Percentiles rank a stretch among this genome's conserved stretches.
Evolutionary conservation across 2,888 invertebrate genomes (phyloP).

Genomic region (Pandemis heparana): DNA sequence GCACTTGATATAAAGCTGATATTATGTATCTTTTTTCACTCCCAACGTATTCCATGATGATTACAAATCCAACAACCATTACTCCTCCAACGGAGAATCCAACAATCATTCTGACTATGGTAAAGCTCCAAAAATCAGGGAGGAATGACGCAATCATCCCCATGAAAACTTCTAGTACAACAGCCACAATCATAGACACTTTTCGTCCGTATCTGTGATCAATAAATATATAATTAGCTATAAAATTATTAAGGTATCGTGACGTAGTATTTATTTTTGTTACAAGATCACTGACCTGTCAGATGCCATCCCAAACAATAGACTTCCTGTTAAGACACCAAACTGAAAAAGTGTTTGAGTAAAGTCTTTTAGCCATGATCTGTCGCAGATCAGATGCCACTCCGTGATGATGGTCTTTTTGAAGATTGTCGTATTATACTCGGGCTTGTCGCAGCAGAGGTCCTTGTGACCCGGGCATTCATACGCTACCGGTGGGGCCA

Average conservation of each 20-base stretch:
- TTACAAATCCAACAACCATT: conserved; percentile 86
- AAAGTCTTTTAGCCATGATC: conserved; percentile 87
- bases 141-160: conserved; percentile 89
- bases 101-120: conserved; percentile 87
- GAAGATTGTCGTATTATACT: conserved; percentile 87
- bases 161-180: conserved; percentile 88
- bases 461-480: conserved; percentile 60
- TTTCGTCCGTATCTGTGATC: conserved; percentile 89
- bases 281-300: conserved; percentile 85
- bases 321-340: conserved; percentile 90
- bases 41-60: conserved; percentile 88
- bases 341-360: conserved; percentile 91
- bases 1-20: conserved; percentile 87
- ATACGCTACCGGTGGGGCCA: conserved; percentile 73
- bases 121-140: conserved; percentile 87
- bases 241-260: neutral
- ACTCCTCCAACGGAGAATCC: conserved; percentile 92
- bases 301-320: conserved; percentile 89
- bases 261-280: neutral
- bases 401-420: conserved; percentile 89
- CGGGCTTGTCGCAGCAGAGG: conserved; percentile 81
- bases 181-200: conserved; percentile 88
- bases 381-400: conserved; percentile 90
- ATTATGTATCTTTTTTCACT: conserved; percentile 77
- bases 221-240: conserved; percentile 19